These are phyloP conservation scores for Harpagifer antarcticus DNA, from an alignment of 2,797 vertebrate genomes.

Conservation along the genomic window DNA sequence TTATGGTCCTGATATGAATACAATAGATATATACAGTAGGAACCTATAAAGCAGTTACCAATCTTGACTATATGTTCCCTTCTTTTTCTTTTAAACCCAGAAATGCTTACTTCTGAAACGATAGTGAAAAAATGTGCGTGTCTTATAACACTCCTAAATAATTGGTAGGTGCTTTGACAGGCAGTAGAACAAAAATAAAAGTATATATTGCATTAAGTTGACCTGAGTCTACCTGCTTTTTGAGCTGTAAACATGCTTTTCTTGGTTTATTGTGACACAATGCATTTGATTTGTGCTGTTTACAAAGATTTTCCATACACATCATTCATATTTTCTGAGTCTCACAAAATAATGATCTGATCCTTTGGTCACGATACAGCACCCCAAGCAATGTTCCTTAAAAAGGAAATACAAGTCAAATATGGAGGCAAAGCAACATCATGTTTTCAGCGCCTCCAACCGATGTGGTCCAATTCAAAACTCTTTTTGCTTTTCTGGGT, in stretches of 20 bases:
- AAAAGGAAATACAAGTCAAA: conserved; percentile 8
- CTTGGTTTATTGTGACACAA: background rate
- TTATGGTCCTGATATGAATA: too few species aligned
- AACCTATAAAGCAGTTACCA: too few species aligned
- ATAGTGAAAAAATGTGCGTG: background rate
- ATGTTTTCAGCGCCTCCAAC: background rate
- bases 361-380: conserved; percentile 2
- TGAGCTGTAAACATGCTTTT: background rate
- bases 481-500: too few species aligned
- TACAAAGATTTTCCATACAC: conserved; percentile 3
- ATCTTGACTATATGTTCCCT: background rate
- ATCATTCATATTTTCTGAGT: background rate
- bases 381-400: conserved; percentile 6
- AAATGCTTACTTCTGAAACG: background rate
- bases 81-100: background rate
- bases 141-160: background rate
- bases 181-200: background rate
- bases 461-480: background rate
- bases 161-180: background rate
- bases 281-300: background rate
- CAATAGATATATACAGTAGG: too few species aligned
- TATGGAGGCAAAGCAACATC: background rate
- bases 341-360: background rate
- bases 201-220: background rate
- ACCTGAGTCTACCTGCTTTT: background rate